Evolutionary conservation across 2,113 vertebrate genomes (phyloP).

Genomic region (Crotalus horridus): DNA sequence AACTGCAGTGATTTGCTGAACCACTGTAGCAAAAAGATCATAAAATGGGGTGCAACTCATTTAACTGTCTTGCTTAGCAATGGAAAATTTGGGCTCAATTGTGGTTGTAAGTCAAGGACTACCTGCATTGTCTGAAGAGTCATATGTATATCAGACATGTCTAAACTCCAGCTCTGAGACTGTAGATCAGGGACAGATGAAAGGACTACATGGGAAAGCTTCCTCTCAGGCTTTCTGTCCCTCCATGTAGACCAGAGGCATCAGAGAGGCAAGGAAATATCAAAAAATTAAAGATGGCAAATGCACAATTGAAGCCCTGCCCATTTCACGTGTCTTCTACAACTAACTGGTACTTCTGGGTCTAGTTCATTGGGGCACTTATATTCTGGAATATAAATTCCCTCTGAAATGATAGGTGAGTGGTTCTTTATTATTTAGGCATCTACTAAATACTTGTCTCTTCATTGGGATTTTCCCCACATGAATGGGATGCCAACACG

Average conservation of each 20-base stretch:
- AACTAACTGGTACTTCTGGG: not conserved
- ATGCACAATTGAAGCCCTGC: not conserved
- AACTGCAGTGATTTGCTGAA: not conserved
- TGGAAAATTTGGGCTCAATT: too few species aligned
- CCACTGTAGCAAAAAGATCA: not conserved
- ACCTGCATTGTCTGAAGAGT: not conserved
- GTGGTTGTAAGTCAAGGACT: too few species aligned
- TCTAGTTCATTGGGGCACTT: not conserved
- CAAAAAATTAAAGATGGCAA: not conserved
- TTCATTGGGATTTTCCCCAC: not conserved
- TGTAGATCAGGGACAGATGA: conserved; percentile 1
- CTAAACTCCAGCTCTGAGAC: not conserved
- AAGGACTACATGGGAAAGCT: not conserved
- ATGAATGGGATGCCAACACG: not conserved
- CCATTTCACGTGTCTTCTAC: not conserved
- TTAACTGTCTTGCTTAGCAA: too few species aligned
- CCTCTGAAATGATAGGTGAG: not conserved
- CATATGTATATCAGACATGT: not conserved
- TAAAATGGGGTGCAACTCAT: too few species aligned
- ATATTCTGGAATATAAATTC: not conserved
- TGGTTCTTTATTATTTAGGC: not conserved
- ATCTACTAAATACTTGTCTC: not conserved
- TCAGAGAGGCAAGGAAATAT: not conserved
- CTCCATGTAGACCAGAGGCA: not conserved
- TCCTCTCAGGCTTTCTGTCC: not conserved